Conservation (phyloP, 92 coral and sea anemone genomes). For the Anthopleura xanthogrammica region DNA sequence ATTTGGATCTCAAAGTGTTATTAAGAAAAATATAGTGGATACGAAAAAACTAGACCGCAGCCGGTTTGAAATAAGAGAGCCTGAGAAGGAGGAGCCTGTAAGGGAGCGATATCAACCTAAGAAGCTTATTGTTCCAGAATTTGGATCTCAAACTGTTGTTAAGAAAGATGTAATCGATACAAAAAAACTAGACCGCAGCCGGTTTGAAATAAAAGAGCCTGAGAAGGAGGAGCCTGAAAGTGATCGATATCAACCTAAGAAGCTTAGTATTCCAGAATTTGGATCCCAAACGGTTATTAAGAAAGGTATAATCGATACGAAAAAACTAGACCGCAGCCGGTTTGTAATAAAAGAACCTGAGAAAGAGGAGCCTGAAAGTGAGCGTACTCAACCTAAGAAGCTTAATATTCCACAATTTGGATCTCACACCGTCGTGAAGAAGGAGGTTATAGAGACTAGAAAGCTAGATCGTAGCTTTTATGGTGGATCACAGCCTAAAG, state of each 20-base stretch:
- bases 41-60: not conserved
- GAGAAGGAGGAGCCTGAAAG: not conserved
- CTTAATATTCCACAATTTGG: conserved; percentile 2
- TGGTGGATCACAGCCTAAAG: not conserved
- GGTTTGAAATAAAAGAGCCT: not conserved
- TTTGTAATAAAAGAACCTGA: not conserved
- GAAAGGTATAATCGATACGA: not conserved
- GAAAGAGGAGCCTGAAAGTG: not conserved
- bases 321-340: conserved; percentile 7
- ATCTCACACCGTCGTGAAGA: not conserved
- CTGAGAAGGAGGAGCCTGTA: not conserved
- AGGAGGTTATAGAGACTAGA: conserved; percentile 10
- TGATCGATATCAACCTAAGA: not conserved
- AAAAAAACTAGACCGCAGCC: not conserved
- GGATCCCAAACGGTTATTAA: not conserved
- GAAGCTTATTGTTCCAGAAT: not conserved
- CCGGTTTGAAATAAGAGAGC: not conserved
- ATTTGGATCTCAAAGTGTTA: not conserved
- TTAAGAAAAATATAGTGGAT: not conserved
- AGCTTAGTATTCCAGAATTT: not conserved
- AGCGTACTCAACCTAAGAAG: not conserved
- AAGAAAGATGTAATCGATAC: not conserved
- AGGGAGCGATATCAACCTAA: not conserved
- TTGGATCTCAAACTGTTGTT: not conserved
- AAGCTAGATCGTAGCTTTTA: conserved; percentile 9